Conservation (phyloP, 2,888 invertebrate genomes). For the Zootermopsis nevadensis region DNA sequence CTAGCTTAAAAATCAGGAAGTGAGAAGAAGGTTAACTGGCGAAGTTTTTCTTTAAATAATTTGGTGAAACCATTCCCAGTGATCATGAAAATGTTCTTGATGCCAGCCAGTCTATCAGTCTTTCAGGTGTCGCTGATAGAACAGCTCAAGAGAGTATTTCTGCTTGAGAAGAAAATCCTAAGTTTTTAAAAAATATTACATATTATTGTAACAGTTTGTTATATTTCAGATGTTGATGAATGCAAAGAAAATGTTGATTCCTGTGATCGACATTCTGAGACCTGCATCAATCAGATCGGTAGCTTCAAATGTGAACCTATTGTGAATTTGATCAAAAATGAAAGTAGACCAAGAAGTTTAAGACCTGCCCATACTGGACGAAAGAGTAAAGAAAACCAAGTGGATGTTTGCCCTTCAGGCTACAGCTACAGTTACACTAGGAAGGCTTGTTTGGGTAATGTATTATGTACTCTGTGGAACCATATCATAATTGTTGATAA, state of each 20-base stretch:
- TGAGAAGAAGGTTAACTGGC: no score
- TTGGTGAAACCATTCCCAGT: no score
- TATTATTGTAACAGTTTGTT: not conserved
- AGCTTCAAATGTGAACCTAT: slow-evolving; percentile 64
- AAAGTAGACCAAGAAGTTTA: not conserved
- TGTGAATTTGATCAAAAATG: not conserved
- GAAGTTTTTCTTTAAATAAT: no score
- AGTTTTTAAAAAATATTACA: not conserved
- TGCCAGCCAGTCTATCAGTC: no score
- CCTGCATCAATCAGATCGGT: slow-evolving; percentile 65
- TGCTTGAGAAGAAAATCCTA: no score
- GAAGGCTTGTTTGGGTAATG: slow-evolving; percentile 45
- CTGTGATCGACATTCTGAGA: slow-evolving; percentile 52
- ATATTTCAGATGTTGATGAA: slow-evolving; percentile 16
- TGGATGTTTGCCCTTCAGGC: slow-evolving; percentile 58
- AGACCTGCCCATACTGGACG: not conserved
- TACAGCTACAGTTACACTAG: slow-evolving; percentile 57
- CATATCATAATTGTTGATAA: not conserved
- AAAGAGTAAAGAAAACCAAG: slow-evolving; percentile 45
- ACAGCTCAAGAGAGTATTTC: no score
- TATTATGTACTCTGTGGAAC: not conserved
- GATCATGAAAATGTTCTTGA: no score
- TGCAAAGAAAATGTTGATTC: slow-evolving; percentile 58
- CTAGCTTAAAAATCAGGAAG: no score
- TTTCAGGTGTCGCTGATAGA: no score